These are phyloP conservation scores for Idaea aversata DNA, from an alignment of 2,888 invertebrate genomes.

Conservation along the genomic window DNA sequence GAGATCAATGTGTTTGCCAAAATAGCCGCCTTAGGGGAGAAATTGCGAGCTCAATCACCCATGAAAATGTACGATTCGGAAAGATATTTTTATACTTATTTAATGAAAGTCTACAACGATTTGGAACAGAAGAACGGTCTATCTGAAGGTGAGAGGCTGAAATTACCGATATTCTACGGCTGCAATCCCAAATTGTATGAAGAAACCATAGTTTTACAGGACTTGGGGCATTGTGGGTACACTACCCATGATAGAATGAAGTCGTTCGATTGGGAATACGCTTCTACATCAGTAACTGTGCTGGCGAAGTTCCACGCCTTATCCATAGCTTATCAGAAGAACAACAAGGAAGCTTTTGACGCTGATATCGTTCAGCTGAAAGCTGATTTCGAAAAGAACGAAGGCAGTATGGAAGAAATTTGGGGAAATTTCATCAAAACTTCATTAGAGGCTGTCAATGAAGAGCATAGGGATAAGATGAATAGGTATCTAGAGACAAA, in stretches of 20 bases:
- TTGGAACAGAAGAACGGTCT: constrained; percentile 43
- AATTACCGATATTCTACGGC: constrained; percentile 49
- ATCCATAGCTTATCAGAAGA: constrained; percentile 42
- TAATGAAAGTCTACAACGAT: constrained; percentile 37
- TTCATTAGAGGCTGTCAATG: background rate
- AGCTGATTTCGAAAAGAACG: background rate
- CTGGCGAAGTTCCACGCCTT: constrained; percentile 51
- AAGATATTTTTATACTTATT: constrained; percentile 42
- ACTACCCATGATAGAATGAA: constrained; percentile 9
- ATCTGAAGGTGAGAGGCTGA: constrained; percentile 37
- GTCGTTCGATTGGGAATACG: constrained; percentile 41
- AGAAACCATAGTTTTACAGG: constrained; percentile 16
- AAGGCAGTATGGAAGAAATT: background rate
- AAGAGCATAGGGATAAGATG: background rate
- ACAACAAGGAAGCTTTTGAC: constrained; percentile 39
- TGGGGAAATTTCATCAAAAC: background rate
- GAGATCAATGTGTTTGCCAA: constrained; percentile 48
- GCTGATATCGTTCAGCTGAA: constrained; percentile 8
- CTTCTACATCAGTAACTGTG: constrained; percentile 32
- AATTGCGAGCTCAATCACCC: constrained; percentile 36
- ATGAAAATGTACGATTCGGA: constrained; percentile 44
- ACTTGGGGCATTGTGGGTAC: background rate
- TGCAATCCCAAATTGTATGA: constrained; percentile 15
- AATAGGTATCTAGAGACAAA: background rate
- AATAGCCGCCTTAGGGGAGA: constrained; percentile 45